phyloP scores from a whole-genome alignment of 2,797 vertebrate species.

The Cyprinella venusta region DNA sequence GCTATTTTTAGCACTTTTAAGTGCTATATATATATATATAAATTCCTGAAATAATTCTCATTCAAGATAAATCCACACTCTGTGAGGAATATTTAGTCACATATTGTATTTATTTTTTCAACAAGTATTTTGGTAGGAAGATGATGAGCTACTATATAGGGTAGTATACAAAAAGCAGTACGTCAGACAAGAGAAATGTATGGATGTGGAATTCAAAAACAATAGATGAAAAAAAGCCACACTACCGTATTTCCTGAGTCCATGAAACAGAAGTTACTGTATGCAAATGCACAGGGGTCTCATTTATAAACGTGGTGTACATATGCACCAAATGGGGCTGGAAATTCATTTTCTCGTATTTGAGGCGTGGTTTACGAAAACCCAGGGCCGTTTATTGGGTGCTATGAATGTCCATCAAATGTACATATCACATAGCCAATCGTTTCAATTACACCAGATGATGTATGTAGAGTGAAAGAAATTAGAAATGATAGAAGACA shows the following conservation, averaged over 20 bases:
- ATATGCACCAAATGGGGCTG: too few species aligned
- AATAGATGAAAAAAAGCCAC: neutral
- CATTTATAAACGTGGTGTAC: too few species aligned
- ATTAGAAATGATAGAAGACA: too few species aligned
- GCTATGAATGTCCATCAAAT: too few species aligned
- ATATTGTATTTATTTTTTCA: neutral
- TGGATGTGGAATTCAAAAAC: neutral
- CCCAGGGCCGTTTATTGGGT: too few species aligned
- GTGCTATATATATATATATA: too few species aligned
- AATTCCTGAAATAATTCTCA: neutral
- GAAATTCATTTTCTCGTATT: too few species aligned
- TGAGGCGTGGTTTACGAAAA: too few species aligned
- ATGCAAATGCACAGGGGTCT: neutral
- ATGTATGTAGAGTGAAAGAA: too few species aligned
- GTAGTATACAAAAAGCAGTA: neutral
- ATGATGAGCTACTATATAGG: neutral
- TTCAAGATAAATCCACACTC: neutral
- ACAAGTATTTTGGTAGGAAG: neutral
- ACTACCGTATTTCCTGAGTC: neutral
- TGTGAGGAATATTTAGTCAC: neutral
- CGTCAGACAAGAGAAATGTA: neutral
- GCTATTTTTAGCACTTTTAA: too few species aligned
- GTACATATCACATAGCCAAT: too few species aligned
- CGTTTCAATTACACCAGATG: too few species aligned
- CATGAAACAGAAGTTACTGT: neutral